Evolutionary conservation across 2,113 vertebrate species (phyloP).

Genomic region (Prochilodus magdalenae): DNA sequence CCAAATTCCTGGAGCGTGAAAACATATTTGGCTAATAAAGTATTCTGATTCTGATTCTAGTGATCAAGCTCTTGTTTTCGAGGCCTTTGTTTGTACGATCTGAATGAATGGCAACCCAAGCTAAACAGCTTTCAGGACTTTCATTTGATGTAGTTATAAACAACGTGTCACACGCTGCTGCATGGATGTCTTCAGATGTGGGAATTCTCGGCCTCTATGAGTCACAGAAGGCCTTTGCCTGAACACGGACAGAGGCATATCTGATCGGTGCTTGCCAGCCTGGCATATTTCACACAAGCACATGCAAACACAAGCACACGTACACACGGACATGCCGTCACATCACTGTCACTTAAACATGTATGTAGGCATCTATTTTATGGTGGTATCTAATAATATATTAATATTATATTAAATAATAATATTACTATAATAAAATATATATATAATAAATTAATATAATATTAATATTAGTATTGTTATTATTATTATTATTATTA

Average conservation of each 20-base stretch:
- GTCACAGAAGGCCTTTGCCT: slow-evolving; percentile 27
- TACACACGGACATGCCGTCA: too few relatives aligned
- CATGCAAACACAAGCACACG: slow-evolving; percentile 4
- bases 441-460: too few relatives aligned
- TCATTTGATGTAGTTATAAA: slow-evolving; percentile 4
- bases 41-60: not conserved
- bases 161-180: slow-evolving; percentile 13
- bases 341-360: too few relatives aligned
- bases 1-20: not conserved
- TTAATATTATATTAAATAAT: too few relatives aligned
- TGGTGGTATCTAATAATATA: too few relatives aligned
- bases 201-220: slow-evolving; percentile 25
- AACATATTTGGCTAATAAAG: not conserved
- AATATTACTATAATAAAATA: too few relatives aligned
- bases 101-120: slow-evolving; percentile 11
- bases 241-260: slow-evolving; percentile 4
- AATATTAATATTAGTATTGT: too few relatives aligned
- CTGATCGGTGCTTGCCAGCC: not conserved
- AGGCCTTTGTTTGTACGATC: not conserved
- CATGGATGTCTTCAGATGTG: slow-evolving; percentile 19
- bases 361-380: too few relatives aligned
- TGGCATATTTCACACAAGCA: slow-evolving; percentile 1
- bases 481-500: too few relatives aligned
- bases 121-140: slow-evolving; percentile 7
- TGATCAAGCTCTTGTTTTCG: not conserved